A percentile compares a stretch with the other conserved stretches of the same genome.
phyloP scores from a whole-genome alignment of 1,140 invertebrate genomes.

The Gryllus bimaculatus region DNA sequence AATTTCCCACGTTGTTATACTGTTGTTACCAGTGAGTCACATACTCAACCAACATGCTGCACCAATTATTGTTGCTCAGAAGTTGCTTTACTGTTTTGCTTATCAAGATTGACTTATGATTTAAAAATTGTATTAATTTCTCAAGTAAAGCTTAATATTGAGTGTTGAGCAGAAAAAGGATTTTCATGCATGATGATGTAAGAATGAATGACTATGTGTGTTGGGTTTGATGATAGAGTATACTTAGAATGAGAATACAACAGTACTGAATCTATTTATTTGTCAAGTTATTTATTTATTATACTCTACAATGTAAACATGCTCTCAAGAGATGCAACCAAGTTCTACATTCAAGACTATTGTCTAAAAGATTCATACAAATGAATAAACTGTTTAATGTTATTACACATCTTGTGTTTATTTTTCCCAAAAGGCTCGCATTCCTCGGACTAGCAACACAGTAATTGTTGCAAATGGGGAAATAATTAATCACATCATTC shows the following conservation, averaged over 20 bases:
- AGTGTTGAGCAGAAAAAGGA: neutral
- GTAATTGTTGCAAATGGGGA: no score
- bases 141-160: neutral
- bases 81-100: neutral
- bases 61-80: neutral
- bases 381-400: neutral
- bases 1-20: neutral
- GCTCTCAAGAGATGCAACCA: neutral
- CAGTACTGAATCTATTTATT: neutral
- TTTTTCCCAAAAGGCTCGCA: neutral
- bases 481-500: no score
- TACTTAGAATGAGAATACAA: neutral
- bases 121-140: neutral
- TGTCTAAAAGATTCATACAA: neutral
- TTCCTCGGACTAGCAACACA: no score
- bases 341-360: neutral
- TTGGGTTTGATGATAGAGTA: neutral
- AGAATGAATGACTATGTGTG: neutral
- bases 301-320: neutral
- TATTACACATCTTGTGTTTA: neutral
- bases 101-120: neutral
- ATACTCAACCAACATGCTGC: neutral
- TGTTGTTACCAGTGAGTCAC: neutral
- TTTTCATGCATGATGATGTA: neutral
- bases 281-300: constrained; percentile 2